Base-by-base conservation (phyloP, 2,888 invertebrate genomes). In the Oxystoma pomonae region DNA sequence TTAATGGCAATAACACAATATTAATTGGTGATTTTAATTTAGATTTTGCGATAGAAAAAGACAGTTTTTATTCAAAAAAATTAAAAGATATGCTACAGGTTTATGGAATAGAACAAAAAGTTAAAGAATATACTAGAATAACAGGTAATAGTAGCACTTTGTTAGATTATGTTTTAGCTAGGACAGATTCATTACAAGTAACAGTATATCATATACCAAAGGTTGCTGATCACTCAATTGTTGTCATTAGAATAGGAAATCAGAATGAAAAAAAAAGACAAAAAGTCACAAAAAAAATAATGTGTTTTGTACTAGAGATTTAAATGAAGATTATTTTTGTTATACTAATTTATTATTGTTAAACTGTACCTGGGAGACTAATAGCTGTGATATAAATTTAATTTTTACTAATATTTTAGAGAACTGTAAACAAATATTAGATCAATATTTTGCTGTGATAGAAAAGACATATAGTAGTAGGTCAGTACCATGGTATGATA, bases 21-120 rank as follows among this genome's bases (percentile, higher is more conserved):
- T 51, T 62, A 17, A 22, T 62, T 51, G 62, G 62, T 35, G 53
- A 62, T 22, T 61, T 61, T 57, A 61, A 61, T 55, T 57, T 61
- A 57, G 22, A 61, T 57, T 61, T 55, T 57, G 21, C 12, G 49
- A 56, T 55, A 55, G 18, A 16, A 21, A 16, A 57, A 50, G 57
- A 61, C 20, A 20, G 20, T 61, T 62, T 62, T 62, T 62, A 58
- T 35, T 35, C 18, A 20, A 20, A 18, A 49, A 62, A 62, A 58
- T 58, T 52, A 20, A 62, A 62, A 62, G 52, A 51, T 20, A 51
- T 62, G 49, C 58, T 62, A 20, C 53, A 53, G 22, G 21, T 57
- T 20, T 63, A 59, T 55, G 59, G 56, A 18, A 62, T 59, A 20
- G 55, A 58, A 18, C 58, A 58, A 21, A 53, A 50, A 55, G 55